Base-by-base conservation (phyloP, 2,797 vertebrate genomes). In the Buphagus erythrorhynchus region DNA sequence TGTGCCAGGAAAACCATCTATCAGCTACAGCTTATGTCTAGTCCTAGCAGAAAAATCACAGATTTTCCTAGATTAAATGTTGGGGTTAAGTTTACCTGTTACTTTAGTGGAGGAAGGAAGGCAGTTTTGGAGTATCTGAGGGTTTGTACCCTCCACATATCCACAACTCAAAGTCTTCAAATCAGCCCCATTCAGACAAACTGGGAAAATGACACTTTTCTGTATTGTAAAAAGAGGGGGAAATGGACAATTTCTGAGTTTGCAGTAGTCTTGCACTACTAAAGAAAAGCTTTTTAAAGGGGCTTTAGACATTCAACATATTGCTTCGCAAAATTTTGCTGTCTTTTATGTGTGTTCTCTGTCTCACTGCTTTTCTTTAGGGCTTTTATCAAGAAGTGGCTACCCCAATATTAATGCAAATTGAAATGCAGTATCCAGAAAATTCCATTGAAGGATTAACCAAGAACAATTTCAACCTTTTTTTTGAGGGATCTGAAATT, bases 361-460 rank as follows among this genome's bases (percentile, higher is more conserved):
- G 20, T 84, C 68, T 61, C 33, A 57, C 15, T 95, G 22, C 19
- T 65, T 96, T 29, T 61, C 85, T 71, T 63, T 42, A 99, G 99
- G 98, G 98, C 95, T 99, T 99, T 97, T 99, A 98, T 84, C 95
- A 98, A 7, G 99, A 99, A 78, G 98, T 99, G 72, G 98, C 99
- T 88, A 98, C 96, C 38, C 98, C 99, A 12, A 91, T 99, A 95
- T 98, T 99, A 52, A 97, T 81, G 29, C 93, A 97, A 3, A 98
- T 99, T 78, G 95, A 98, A 88, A 93, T 99, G 68, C 95, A 96
- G 52, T 99, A 99, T 94, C 98, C 98, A 18, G 96, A 96, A 79
- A 98, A 98, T 5, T 29, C 86, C 1, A 82, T 98, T 48, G 97
- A 98, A 61, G 96, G 86, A 3, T 73, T 99, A 93, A 99, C 99